Evolutionary conservation across 1,140 invertebrate species (phyloP), one percentile per base, ranked within the genome.

Genomic region (Ips typographus): DNA sequence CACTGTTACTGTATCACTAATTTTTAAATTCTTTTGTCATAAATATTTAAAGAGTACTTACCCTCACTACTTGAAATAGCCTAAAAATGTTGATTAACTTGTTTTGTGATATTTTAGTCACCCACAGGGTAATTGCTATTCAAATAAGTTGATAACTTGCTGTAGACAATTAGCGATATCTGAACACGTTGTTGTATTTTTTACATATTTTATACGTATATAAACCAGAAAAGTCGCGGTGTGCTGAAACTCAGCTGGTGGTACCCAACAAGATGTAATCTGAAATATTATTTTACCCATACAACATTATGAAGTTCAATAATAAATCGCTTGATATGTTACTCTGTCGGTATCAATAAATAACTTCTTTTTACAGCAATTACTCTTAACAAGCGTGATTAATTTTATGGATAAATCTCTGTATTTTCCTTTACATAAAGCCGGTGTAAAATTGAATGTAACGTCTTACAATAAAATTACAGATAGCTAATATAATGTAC

Each of bases 401-500:
- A 56, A 56, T 59, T 59, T 6, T 4, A 37, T 55, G 8, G 8
- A 55, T 55, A 55, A 49, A 55, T 47, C n/a, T 47, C 44, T 47
- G 44, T 47, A 47, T 5, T n/a, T 47, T 47, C n/a, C 4, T 5
- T 47, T 47, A 47, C 4, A 5, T 47, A n/a, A 47, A 22, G 22
- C 22, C n/a, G 44, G 44, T 47, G 44, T 52, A 36, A 60, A 68
- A 60, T 68, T 68, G 44, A 68, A 68, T 68, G 60, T 59, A 60
- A 5, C 53, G 39, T 36, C 57, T 68, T 60, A 53, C 57, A 68
- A 68, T 68, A 53, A 68, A 68, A 68, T 68, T 68, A 68, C 56
- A 68, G 65, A 68, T 68, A 68, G 65, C 65, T 68, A 68, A 68
- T 68, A 60, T 60, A 68, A 68, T 68, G 53, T 68, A 68, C 65